Evolutionary conservation across 2,113 vertebrate genomes (phyloP), one percentile per base, ranked within the genome.

Genomic region (Nesogale talazaci): DNA sequence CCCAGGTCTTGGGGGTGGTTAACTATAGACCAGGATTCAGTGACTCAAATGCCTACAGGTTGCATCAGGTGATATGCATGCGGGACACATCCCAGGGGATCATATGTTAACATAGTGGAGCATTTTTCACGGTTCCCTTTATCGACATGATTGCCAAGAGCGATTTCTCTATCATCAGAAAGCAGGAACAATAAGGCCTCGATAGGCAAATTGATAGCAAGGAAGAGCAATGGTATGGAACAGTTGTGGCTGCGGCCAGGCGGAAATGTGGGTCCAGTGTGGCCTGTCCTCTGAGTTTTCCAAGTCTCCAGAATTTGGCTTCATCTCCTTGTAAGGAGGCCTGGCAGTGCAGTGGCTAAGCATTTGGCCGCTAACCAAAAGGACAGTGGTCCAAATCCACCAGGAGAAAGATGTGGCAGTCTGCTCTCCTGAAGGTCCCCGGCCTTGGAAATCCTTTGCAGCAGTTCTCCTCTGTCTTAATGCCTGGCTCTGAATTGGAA

Each of bases 1-100:
- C 80, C 88, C 56, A 84, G 27, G 29, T 78, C 83, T 69, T 46
- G 27, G n/a, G 69, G 56, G 42, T 90, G 25, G 72, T 65, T 84
- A 94, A 76, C 65, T 75, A 84, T 42, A 89, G 59, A 52, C 59
- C 80, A 86, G 80, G 83, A 74, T n/a, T 88, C 90, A 90, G n/a
- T 38, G 72, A 74, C 52, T 46, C 57, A 63, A 88, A 31, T 67
- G 34, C 34, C 34, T 36, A 1, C 5, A n/a, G 12, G 42, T 76
- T 3, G 69, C 38, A n/a, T 65, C 29, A 80, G 36, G 57, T 10
- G 23, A 78, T 1, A 27, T 22, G 14, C 1, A 20, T 8, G 9
- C 36, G 16, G 8, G n/a, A 65, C 74, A 27, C 9, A 9, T 15
- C 16, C 29, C 52, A 83, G 34, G 22, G 11, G 3, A 20, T 79